phyloP scores from a whole-genome alignment of 2,797 vertebrate species.

The Clarias platycephalus region DNA sequence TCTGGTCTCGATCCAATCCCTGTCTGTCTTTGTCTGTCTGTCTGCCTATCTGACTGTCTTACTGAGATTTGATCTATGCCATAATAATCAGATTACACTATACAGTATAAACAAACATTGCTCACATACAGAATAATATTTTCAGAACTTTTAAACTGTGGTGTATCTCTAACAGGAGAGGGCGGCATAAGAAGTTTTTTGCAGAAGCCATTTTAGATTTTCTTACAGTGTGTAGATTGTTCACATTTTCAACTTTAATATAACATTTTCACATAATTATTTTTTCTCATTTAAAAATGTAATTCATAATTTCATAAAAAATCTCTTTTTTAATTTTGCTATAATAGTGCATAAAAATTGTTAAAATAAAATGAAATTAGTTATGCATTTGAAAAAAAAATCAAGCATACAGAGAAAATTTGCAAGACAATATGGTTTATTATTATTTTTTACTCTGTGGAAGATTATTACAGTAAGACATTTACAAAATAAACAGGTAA shows the following conservation, averaged over 20 bases:
- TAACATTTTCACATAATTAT: not conserved
- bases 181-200: not conserved
- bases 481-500: conserved; percentile 60
- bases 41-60: not conserved
- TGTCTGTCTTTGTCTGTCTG: not conserved
- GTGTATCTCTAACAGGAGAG: not conserved
- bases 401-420: not conserved
- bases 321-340: not conserved
- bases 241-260: not conserved
- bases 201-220: not conserved
- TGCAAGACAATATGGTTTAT: not conserved
- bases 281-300: not conserved
- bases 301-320: not conserved
- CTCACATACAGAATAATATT: not conserved
- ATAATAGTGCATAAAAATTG: not conserved
- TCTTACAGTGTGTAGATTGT: not conserved
- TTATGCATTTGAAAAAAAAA: not conserved
- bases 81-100: not conserved
- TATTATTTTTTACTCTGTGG: conserved; percentile 57
- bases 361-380: not conserved
- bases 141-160: not conserved
- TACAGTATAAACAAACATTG: not conserved
- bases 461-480: conserved; percentile 67
- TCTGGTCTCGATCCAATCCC: not conserved
- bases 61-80: not conserved